Conservation (phyloP, 2,888 invertebrate genomes). For the Andrena haemorrhoa region DNA sequence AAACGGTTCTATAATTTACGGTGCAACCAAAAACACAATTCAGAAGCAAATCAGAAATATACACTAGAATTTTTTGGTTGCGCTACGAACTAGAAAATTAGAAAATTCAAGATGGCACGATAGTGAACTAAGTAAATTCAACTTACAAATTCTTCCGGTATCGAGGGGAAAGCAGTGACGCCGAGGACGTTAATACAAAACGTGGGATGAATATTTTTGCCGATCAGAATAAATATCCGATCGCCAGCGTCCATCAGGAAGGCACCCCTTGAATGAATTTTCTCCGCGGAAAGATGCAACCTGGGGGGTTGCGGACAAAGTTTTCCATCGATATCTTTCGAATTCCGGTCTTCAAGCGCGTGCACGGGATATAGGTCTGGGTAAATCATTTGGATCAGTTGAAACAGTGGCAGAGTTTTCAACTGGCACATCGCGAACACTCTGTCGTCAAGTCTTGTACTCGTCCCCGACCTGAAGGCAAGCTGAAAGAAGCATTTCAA, state of each 20-base stretch:
- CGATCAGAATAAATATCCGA: slow-evolving; percentile 93
- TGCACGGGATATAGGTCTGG: slow-evolving; percentile 97
- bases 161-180: slow-evolving; percentile 89
- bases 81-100: no score
- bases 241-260: slow-evolving; percentile 96
- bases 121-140: not conserved
- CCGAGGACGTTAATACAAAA: slow-evolving; percentile 93
- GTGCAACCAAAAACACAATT: no score
- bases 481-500: slow-evolving; percentile 85
- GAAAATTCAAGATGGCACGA: no score
- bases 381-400: slow-evolving; percentile 94
- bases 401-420: slow-evolving; percentile 93
- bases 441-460: slow-evolving; percentile 96
- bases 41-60: no score
- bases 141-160: slow-evolving; percentile 90
- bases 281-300: slow-evolving; percentile 94
- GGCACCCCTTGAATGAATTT: slow-evolving; percentile 93
- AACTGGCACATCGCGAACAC: slow-evolving; percentile 97
- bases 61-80: no score
- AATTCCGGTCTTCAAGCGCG: slow-evolving; percentile 87
- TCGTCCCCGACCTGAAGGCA: slow-evolving; percentile 95
- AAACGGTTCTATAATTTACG: no score
- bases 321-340: slow-evolving; percentile 84
- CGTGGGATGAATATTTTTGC: slow-evolving; percentile 90
- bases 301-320: slow-evolving; percentile 89